Evolutionary conservation across 1,140 invertebrate species (phyloP).

Genomic region (Pectinophora gossypiella): DNA sequence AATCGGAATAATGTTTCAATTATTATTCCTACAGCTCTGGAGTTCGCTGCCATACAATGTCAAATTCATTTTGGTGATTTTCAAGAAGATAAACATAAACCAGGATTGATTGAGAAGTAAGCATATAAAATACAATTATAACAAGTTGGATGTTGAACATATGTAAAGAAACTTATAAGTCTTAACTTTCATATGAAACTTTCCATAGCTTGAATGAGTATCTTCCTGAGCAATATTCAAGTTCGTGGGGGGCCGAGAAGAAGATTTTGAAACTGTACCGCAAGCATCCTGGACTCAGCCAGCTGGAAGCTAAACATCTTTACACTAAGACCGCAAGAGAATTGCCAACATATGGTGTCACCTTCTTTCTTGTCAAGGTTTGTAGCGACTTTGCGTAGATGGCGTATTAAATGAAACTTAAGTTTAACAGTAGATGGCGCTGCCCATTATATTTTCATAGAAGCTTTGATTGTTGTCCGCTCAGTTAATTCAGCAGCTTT

Average conservation of each 20-base stretch:
- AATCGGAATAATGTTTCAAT: no score
- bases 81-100: constrained; percentile 95
- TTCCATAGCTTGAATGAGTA: constrained; percentile 93
- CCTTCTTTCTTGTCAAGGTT: constrained; percentile 98
- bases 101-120: constrained; percentile 92
- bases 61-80: constrained; percentile 98
- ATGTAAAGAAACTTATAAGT: no score
- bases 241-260: constrained; percentile 96
- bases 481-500: no score
- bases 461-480: no score
- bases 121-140: no score
- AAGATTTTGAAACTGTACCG: constrained; percentile 94
- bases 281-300: constrained; percentile 85
- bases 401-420: no score
- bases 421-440: no score
- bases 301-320: constrained; percentile 95
- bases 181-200: no score
- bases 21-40: constrained; percentile 90
- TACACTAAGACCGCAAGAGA: constrained; percentile 97
- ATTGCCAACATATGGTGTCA: constrained; percentile 98
- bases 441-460: no score
- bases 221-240: constrained; percentile 94
- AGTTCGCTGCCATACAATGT: constrained; percentile 98
- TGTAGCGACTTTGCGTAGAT: no score
- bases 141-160: not conserved